Base-by-base conservation (phyloP, 2,888 invertebrate genomes). In the Corythucha ciliata region DNA sequence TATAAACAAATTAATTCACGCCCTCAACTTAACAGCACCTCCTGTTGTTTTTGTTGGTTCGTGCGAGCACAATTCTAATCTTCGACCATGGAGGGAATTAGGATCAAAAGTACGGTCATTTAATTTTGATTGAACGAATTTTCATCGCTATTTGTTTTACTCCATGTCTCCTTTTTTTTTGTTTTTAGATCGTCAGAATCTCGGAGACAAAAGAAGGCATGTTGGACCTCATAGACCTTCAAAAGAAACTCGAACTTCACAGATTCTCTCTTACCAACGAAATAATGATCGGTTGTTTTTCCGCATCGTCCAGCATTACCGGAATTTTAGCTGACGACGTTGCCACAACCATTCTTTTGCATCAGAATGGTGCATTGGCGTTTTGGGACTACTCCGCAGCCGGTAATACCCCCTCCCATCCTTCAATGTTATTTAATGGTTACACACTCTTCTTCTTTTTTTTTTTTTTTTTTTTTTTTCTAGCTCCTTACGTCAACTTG, bases 331-430 rank as follows among this genome's bases (percentile, higher is more conserved):
- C 81, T 34, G 88, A 90, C 69, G 87, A 88, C 62, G 79, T 87
- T 2, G 80, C 81, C 0, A 81, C 91, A 7, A 88, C 89, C 0
- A 70, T 82, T 14, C 70, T 88, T 4, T 73, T 91, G 12, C 90
- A 91, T 64, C 83, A 77, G 64, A 83, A 86, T 64, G 83, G 83
- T 7, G 90, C 88, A 0, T 74, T 84, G 59, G 79, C 88, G 3
- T 81, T 92, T 64, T 93, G 91, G 90, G 91, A 92, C 67, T 91
- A 85, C 65, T 88, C 89, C 6, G 74, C 87, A 3, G 85, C 88
- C 4, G 84, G 83, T 53, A 59, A 58, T 57, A 8, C 7, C 16
- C 36, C n/a, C n/a, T 18, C 21, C n/a, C n/a, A 39, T 3, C 21
- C n/a, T 39, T 18, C 4, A 18, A 18, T 7, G 29, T 29, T 29